Conservation (phyloP, 2,888 invertebrate genomes). For the Timandra comae region DNA sequence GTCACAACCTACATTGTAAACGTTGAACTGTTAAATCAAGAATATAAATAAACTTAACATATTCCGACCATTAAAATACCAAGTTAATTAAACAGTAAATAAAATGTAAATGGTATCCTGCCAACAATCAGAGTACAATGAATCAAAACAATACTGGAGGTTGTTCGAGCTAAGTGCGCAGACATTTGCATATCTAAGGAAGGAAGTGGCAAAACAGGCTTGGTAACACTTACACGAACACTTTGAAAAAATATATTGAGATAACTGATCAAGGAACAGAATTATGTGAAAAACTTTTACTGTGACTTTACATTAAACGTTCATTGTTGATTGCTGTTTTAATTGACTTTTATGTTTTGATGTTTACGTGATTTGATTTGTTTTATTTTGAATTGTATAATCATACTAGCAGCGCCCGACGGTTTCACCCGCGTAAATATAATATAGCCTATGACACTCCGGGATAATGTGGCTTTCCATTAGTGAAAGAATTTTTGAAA, state of each 20-base stretch:
- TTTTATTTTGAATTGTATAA: neutral
- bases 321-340: no score
- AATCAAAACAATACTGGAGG: slow-evolving; percentile 12
- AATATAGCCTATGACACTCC: no score
- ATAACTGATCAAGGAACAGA: neutral
- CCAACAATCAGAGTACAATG: slow-evolving; percentile 6
- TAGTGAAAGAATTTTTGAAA: no score
- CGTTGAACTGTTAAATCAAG: no score
- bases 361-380: neutral
- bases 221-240: neutral
- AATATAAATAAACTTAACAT: neutral
- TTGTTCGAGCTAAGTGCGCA: slow-evolving; percentile 11
- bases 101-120: slow-evolving; percentile 1
- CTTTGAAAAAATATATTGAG: neutral
- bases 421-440: no score
- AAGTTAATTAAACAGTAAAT: slow-evolving; percentile 1
- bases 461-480: no score
- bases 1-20: no score
- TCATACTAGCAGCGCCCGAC: no score
- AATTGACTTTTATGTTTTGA: neutral
- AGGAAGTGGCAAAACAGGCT: slow-evolving; percentile 22
- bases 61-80: neutral
- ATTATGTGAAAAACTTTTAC: no score
- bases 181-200: slow-evolving; percentile 25
- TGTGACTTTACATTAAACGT: no score